These are phyloP conservation scores for Pyrrhosoma nymphula DNA, from an alignment of 2,888 invertebrate genomes.

Conservation along the genomic window DNA sequence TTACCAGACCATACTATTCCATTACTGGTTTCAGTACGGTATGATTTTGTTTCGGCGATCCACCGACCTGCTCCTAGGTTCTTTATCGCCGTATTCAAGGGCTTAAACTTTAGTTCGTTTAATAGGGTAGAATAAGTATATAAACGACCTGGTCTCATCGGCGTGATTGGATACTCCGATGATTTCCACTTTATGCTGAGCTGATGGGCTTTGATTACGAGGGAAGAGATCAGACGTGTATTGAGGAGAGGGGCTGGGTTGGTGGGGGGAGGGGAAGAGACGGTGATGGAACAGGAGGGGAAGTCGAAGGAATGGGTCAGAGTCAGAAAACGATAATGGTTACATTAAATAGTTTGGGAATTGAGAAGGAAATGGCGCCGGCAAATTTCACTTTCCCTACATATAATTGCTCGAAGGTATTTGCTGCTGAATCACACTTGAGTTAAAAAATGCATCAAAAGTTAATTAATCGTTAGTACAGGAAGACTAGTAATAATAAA, in stretches of 20 bases:
- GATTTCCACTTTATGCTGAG: slow-evolving; percentile 40
- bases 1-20: not conserved
- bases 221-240: slow-evolving; percentile 27
- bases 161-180: slow-evolving; percentile 33
- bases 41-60: not conserved
- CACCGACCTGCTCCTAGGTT: not conserved
- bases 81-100: not conserved
- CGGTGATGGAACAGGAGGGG: too few species aligned
- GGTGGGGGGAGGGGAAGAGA: not conserved
- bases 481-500: too few species aligned
- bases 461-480: too few species aligned
- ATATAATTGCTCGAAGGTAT: too few species aligned
- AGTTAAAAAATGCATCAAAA: too few species aligned
- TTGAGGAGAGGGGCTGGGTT: not conserved
- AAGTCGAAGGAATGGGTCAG: too few species aligned
- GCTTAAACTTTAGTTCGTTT: not conserved
- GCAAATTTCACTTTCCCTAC: not conserved
- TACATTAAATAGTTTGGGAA: not conserved
- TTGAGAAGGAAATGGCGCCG: not conserved
- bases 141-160: not conserved
- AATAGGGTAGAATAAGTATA: slow-evolving; percentile 40
- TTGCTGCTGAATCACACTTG: too few species aligned
- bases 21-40: not conserved
- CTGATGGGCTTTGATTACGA: slow-evolving; percentile 56
- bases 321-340: not conserved